A percentile compares a stretch with the other conserved stretches of the same genome.
phyloP scores from a whole-genome alignment of 30 jellyfish, hydroid and myxozoan genomes.

The Aurelia sp. region DNA sequence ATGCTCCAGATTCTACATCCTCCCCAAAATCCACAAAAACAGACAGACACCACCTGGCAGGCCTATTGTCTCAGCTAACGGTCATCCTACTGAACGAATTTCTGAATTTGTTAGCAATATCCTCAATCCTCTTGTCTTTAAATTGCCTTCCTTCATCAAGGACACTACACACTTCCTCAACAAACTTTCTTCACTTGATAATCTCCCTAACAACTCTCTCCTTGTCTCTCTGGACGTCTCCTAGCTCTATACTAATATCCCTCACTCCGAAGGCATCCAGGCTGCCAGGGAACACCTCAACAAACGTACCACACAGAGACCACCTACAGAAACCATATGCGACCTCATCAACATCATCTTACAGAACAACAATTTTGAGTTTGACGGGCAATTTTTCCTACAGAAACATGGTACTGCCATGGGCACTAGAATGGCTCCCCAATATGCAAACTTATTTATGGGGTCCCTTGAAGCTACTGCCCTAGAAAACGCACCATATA shows the following conservation, averaged over 20 bases:
- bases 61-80: background rate
- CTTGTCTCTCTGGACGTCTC: constrained; percentile 3
- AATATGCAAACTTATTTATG: constrained; percentile 3
- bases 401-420: constrained; percentile 18
- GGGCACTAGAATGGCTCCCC: background rate
- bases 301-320: constrained; percentile 11
- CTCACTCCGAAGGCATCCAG: background rate
- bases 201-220: constrained; percentile 4
- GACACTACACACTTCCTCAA: constrained; percentile 19
- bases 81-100: constrained; percentile 37
- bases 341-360: constrained; percentile 22
- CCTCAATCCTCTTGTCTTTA: no score
- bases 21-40: constrained; percentile 25
- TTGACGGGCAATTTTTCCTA: constrained; percentile 27
- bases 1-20: constrained; percentile 17
- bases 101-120: background rate
- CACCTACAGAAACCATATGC: constrained; percentile 31
- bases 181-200: background rate
- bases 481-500: constrained; percentile 25
- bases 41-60: background rate
- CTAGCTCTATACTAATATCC: background rate
- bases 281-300: constrained; percentile 18
- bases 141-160: background rate
- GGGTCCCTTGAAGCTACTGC: background rate
- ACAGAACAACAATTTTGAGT: constrained; percentile 19